Evolutionary conservation across 2,888 invertebrate genomes (phyloP).

Genomic region (Drosophila monieri): DNA sequence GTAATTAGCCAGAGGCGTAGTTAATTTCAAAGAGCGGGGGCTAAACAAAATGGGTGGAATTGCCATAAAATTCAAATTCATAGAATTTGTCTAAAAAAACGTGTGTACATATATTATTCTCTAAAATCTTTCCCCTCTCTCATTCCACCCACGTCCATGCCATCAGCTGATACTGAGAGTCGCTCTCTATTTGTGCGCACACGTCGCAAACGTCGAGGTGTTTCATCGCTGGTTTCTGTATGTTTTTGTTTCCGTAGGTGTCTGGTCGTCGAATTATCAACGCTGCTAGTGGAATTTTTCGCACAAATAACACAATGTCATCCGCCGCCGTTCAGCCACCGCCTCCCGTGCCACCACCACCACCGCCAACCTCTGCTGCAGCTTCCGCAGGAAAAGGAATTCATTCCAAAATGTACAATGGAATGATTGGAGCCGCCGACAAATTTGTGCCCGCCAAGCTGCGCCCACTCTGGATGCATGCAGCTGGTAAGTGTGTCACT

Average conservation of each 20-base stretch:
- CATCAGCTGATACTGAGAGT: slow-evolving; percentile 1
- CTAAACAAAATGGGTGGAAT: not conserved
- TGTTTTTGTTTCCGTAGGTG: slow-evolving; percentile 43
- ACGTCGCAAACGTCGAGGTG: slow-evolving; percentile 13
- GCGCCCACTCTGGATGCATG: slow-evolving; percentile 97
- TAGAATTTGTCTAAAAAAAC: not conserved
- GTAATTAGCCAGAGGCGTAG: not conserved
- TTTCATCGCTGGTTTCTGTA: slow-evolving; percentile 42
- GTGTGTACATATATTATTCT: no score
- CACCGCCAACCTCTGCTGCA: slow-evolving; percentile 54
- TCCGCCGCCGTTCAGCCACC: slow-evolving; percentile 65
- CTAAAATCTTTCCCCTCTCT: no score
- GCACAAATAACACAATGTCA: slow-evolving; percentile 59
- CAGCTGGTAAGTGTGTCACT: slow-evolving; percentile 89
- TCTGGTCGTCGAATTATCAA: slow-evolving; percentile 26
- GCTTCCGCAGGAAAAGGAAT: slow-evolving; percentile 63
- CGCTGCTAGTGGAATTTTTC: slow-evolving; percentile 34
- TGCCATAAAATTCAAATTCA: no score
- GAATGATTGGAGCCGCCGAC: slow-evolving; percentile 85
- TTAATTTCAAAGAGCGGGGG: not conserved
- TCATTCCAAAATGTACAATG: slow-evolving; percentile 81
- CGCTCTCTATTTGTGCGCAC: not conserved
- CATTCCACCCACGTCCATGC: not conserved
- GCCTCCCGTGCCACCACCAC: slow-evolving; percentile 47
- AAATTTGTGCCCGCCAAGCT: slow-evolving; percentile 91